Percentiles rank a stretch among this genome's conserved stretches.
phyloP scores from a whole-genome alignment of 1,140 invertebrate species.

The Aphelenchoides fujianensis region DNA sequence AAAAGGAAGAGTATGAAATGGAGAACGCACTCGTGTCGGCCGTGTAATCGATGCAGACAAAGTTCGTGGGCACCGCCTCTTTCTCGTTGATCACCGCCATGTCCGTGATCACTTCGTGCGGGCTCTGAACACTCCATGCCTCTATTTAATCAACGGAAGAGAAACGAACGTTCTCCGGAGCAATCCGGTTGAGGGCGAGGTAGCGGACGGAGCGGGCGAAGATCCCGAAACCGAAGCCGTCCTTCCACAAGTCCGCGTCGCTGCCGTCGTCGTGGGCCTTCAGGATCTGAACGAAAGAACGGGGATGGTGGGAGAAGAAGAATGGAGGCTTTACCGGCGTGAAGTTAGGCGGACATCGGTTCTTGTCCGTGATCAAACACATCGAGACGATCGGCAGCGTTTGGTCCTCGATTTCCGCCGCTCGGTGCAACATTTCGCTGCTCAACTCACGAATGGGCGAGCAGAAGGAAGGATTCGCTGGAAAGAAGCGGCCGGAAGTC shows the following conservation, averaged over 20 bases:
- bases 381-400: conserved; percentile 44
- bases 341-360: conserved; percentile 38
- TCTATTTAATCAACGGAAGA: conserved; percentile 21
- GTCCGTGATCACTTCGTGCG: conserved; percentile 43
- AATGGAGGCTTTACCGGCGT: too few relatives aligned
- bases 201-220: conserved; percentile 45
- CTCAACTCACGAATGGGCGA: too few relatives aligned
- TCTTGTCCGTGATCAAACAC: conserved; percentile 45
- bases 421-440: neutral
- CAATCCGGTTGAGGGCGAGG: conserved; percentile 30
- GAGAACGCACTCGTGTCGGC: conserved; percentile 44
- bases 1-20: neutral
- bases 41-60: conserved; percentile 48
- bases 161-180: conserved; percentile 40
- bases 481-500: too few relatives aligned
- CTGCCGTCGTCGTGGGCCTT: conserved; percentile 41
- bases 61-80: conserved; percentile 50
- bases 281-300: conserved; percentile 43
- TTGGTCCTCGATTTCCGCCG: conserved; percentile 41
- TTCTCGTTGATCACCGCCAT: conserved; percentile 48
- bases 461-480: too few relatives aligned
- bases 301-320: too few relatives aligned
- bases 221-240: conserved; percentile 48
- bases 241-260: conserved; percentile 52
- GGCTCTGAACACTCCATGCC: conserved; percentile 22